phyloP scores from a whole-genome alignment of 2,113 vertebrate species.

The Spea bombifrons region DNA sequence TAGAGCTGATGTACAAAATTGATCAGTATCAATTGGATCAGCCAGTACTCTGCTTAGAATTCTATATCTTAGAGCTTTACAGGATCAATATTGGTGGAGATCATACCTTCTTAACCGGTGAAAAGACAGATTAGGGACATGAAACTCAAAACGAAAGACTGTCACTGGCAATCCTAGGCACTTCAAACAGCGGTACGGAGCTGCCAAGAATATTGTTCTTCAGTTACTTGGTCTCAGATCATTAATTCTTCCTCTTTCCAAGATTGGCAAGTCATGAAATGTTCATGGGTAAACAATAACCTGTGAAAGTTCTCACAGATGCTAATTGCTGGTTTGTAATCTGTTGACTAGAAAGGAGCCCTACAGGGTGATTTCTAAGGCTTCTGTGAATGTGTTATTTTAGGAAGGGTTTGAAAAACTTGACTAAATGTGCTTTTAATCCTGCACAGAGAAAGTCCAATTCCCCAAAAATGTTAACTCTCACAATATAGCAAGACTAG shows the following conservation, averaged over 20 bases:
- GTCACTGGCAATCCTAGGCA: not conserved
- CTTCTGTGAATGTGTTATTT: not conserved
- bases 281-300: slow-evolving; percentile 34
- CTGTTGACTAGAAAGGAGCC: not conserved
- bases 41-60: no score
- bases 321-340: slow-evolving; percentile 1
- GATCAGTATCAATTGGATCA: no score
- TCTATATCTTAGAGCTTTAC: no score
- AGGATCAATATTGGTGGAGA: no score
- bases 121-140: no score
- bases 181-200: not conserved
- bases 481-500: no score
- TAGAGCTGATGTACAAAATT: no score
- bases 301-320: slow-evolving; percentile 49
- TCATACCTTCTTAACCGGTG: no score
- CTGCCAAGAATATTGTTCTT: not conserved
- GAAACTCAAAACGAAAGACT: not conserved
- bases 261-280: slow-evolving; percentile 45
- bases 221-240: not conserved
- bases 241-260: not conserved
- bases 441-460: slow-evolving; percentile 46
- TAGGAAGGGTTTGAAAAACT: slow-evolving; percentile 21
- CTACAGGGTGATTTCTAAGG: not conserved
- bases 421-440: slow-evolving; percentile 57
- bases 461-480: no score